Evolutionary conservation across 1,140 invertebrate species (phyloP).

Genomic region (Branchinecta lindahli): DNA sequence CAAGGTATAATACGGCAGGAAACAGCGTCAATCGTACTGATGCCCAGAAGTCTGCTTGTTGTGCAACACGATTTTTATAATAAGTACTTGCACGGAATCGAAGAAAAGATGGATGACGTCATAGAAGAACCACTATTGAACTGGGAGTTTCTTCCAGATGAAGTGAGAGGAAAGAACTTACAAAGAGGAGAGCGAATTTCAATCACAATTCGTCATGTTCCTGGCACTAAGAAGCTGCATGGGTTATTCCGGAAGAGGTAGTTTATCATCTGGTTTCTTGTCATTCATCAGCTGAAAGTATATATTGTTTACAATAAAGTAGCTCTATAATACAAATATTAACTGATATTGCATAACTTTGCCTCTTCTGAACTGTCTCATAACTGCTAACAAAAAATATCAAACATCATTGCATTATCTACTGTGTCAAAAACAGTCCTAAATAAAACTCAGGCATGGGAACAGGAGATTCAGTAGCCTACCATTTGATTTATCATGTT

Average conservation of each 20-base stretch:
- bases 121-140: conserved; percentile 52
- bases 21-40: conserved; percentile 49
- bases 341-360: too few relatives aligned
- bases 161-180: conserved; percentile 40
- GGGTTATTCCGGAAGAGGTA: neutral
- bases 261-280: neutral
- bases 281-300: neutral
- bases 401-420: too few relatives aligned
- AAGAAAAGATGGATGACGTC: conserved; percentile 50
- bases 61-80: conserved; percentile 67
- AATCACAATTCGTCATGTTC: conserved; percentile 83
- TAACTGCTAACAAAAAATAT: too few relatives aligned
- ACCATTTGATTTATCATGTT: too few relatives aligned
- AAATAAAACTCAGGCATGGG: too few relatives aligned
- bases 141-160: conserved; percentile 39
- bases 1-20: neutral
- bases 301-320: neutral
- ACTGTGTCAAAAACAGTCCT: too few relatives aligned
- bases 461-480: too few relatives aligned
- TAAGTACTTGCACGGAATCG: conserved; percentile 76
- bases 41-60: conserved; percentile 73
- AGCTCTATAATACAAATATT: too few relatives aligned
- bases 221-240: conserved; percentile 26
- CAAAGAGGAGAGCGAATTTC: conserved; percentile 60
- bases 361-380: too few relatives aligned